Conservation (phyloP, 2,888 invertebrate species). For the Deroplatys truncata region DNA sequence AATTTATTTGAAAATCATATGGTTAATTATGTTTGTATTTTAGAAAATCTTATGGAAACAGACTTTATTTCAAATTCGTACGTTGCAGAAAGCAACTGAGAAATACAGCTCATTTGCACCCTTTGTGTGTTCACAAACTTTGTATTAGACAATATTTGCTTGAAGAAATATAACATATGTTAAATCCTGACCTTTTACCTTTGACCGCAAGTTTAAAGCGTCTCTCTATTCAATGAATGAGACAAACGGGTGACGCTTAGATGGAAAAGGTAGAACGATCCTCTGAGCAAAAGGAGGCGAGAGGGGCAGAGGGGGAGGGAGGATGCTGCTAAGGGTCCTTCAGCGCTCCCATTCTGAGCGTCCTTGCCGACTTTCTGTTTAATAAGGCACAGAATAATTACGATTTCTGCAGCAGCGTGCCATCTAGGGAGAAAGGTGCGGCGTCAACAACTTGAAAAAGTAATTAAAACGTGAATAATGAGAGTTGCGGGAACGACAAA, state of each 20-base stretch:
- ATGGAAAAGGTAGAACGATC: neutral
- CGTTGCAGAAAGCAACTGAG: too few species aligned
- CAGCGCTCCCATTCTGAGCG: neutral
- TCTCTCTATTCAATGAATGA: neutral
- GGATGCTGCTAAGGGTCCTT: neutral
- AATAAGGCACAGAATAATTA: neutral
- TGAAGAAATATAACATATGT: neutral
- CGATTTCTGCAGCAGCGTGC: neutral
- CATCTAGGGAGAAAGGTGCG: neutral
- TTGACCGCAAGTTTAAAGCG: neutral
- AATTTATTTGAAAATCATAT: too few species aligned
- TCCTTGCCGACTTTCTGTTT: neutral
- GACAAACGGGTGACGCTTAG: neutral
- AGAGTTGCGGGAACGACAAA: neutral
- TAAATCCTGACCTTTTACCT: neutral
- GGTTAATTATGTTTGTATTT: too few species aligned
- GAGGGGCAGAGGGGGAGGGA: neutral
- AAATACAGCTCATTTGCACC: too few species aligned
- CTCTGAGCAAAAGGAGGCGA: neutral
- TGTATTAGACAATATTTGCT: too few species aligned
- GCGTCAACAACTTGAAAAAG: neutral
- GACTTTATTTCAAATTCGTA: too few species aligned
- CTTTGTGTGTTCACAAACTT: too few species aligned
- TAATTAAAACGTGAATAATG: neutral
- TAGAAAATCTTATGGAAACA: too few species aligned